These are phyloP conservation scores for Tragulus kanchil DNA, from an alignment of 2,113 vertebrate species.

Conservation along the genomic window DNA sequence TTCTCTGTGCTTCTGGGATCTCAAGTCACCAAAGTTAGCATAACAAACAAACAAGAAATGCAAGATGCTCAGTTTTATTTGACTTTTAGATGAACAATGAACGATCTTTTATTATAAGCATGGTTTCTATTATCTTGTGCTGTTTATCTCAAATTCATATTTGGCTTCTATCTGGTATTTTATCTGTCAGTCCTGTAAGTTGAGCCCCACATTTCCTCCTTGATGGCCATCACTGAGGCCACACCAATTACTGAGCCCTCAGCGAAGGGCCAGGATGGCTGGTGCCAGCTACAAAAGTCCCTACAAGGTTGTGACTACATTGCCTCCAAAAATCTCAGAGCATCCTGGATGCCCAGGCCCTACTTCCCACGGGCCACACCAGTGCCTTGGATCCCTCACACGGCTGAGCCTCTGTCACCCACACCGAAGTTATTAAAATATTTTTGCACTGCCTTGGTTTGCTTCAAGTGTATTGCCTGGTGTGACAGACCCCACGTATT, in stretches of 20 bases:
- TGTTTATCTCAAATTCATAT: not conserved
- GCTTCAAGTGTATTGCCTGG: not conserved
- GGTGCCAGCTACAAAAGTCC: not conserved
- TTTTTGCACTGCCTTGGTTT: not conserved
- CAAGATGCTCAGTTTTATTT: not conserved
- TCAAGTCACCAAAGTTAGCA: not conserved
- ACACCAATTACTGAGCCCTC: not conserved
- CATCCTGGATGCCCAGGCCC: not conserved
- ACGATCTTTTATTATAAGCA: not conserved
- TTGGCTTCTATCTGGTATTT: not conserved
- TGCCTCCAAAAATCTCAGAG: not conserved
- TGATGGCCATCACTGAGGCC: not conserved
- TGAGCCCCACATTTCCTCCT: rapidly evolving
- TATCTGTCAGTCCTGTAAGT: not conserved
- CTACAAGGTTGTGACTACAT: not conserved
- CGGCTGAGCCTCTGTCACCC: not conserved
- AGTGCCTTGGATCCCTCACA: rapidly evolving
- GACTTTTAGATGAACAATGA: not conserved
- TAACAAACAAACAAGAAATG: not conserved
- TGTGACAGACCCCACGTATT: not conserved
- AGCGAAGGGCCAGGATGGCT: rapidly evolving
- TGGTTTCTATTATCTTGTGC: not conserved
- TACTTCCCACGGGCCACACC: rapidly evolving
- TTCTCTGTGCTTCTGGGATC: not conserved
- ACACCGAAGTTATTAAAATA: not conserved